Evolutionary conservation across 2,888 invertebrate species (phyloP), one percentile per base, ranked within the genome.

Genomic region (Drosophila antonietae): DNA sequence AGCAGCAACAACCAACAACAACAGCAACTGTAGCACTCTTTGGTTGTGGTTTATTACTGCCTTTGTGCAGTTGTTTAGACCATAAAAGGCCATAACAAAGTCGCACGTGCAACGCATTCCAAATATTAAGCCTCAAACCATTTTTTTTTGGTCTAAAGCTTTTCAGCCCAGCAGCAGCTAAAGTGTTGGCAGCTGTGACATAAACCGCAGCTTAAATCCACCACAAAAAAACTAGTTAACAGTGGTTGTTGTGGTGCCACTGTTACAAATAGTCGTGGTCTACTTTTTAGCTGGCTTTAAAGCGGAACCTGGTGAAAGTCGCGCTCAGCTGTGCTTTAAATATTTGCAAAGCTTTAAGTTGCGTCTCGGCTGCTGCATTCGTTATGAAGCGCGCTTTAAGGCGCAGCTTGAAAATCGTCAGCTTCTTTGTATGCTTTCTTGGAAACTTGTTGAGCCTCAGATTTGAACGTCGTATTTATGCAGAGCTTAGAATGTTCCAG

Each of bases 31-130:
- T 64, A 66, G 68, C 63, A 67, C 44, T 70, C 53, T 31, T 39
- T 39, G 20, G 56, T 52, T 68, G 56, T 46, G 41, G 69, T 33
- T 67, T 57, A 57, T 66, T 62, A 68, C 62, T 63, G 63, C 64
- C 62, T 59, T 44, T 65, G 43, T 62, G 57, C 73, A 72, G 79
- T 81, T 81, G 77, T 81, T 69, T 72, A 76, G 70, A 63, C 73
- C 74, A 74, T 77, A 79, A 80, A 78, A 68, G 76, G 67, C 75
- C 58, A 64, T 60, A 62, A 51, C 57, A 61, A 69, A 67, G 69
- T 66, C 73, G 60, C 76, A 73, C 78, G 69, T 79, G 80, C 63
- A 70, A 28, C 12, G 80, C 65, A 79, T 79, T 56, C 41, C 4
- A 52, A 77, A 59, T 64, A 33, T 20, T n/a, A 18, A 28, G 60